Conservation (phyloP, 2,797 vertebrate genomes). For the Intellagama lesueurii region DNA sequence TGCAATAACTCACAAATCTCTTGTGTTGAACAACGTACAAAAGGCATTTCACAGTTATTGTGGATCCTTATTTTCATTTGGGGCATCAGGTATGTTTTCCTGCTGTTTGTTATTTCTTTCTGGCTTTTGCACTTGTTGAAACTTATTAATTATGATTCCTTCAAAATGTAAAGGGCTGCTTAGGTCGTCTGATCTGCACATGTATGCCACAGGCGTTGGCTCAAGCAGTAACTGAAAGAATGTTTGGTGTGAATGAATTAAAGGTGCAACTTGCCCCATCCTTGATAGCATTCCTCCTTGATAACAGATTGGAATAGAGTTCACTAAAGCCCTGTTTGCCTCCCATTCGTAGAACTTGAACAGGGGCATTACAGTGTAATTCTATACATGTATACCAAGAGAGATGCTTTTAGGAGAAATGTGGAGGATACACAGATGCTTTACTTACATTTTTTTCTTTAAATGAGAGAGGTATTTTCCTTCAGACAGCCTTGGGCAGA, state of each 20-base stretch:
- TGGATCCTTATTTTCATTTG: slow-evolving; percentile 30
- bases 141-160: slow-evolving; percentile 34
- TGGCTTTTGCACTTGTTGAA: slow-evolving; percentile 14
- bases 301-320: too few species aligned
- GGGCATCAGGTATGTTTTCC: slow-evolving; percentile 31
- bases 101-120: slow-evolving; percentile 26
- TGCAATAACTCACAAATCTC: slow-evolving; percentile 3
- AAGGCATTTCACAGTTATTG: not conserved
- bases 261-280: not conserved
- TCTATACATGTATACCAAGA: not conserved
- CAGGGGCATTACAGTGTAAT: not conserved
- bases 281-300: not conserved
- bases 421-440: too few species aligned
- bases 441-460: too few species aligned
- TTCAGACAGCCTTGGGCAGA: too few species aligned
- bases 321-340: not conserved
- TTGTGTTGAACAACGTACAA: slow-evolving; percentile 4
- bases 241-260: not conserved
- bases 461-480: too few species aligned
- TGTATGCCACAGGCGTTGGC: not conserved
- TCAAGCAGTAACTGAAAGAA: not conserved
- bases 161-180: not conserved
- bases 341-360: not conserved
- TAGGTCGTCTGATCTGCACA: not conserved
- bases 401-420: too few species aligned